These are phyloP conservation scores for Lucilia cuprina DNA, from an alignment of 1,140 invertebrate genomes.

Conservation along the genomic window DNA sequence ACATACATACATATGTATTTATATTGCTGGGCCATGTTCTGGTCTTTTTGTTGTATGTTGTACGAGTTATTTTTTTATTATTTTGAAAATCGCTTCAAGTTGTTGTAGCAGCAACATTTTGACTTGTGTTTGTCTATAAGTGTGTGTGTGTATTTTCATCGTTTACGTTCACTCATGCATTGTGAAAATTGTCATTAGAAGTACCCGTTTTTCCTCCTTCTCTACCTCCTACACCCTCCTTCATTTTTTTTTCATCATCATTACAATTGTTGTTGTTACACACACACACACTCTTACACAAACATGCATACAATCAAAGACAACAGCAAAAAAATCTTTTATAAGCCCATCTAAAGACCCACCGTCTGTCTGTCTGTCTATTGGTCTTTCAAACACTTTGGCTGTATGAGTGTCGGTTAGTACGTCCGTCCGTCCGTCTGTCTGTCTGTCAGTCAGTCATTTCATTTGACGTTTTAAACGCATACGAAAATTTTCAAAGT, in stretches of 20 bases:
- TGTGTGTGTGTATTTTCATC: background rate
- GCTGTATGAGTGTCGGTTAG: too few species aligned
- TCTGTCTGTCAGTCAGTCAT: background rate
- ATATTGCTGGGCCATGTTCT: conserved; percentile 1
- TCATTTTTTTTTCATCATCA: background rate
- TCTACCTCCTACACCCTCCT: background rate
- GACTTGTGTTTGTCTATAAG: background rate
- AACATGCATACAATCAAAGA: background rate
- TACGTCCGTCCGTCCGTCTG: background rate
- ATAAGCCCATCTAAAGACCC: background rate
- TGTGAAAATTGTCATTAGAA: conserved; percentile 32
- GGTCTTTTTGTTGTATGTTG: background rate
- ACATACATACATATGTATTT: too few species aligned
- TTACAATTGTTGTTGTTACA: background rate
- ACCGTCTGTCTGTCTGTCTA: too few species aligned
- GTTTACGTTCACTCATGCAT: conserved; percentile 26
- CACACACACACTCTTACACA: background rate
- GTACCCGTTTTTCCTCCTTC: conserved; percentile 7
- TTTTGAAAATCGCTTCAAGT: background rate
- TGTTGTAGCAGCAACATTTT: conserved; percentile 11
- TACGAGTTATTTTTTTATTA: background rate
- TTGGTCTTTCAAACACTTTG: too few species aligned
- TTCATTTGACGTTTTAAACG: background rate
- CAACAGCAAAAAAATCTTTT: background rate
- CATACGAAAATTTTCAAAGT: conserved; percentile 28